Evolutionary conservation across 2,888 invertebrate genomes (phyloP).

Genomic region (Dastarcus helophoroides): DNA sequence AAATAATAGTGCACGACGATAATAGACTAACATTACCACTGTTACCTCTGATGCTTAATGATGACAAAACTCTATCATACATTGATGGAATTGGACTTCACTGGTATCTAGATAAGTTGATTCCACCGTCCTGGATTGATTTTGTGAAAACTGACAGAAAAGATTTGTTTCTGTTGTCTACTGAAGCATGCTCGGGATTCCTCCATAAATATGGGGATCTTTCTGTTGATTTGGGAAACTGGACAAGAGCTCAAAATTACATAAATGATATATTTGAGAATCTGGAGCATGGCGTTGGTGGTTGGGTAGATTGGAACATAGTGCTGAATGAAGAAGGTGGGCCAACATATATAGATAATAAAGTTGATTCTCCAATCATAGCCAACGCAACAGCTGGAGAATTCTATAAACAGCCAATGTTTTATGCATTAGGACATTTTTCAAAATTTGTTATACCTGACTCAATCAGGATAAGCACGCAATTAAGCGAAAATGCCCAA

Average conservation of each 20-base stretch:
- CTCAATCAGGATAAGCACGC: conserved; percentile 37
- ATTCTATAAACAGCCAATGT: too few species aligned
- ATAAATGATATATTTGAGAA: conserved; percentile 54
- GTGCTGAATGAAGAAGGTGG: conserved; percentile 62
- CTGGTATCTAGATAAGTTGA: conserved; percentile 63
- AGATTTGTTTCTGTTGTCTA: conserved; percentile 36
- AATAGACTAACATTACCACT: too few species aligned
- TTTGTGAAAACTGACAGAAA: conserved; percentile 32
- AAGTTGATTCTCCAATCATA: conserved; percentile 69
- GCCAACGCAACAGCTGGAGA: conserved; percentile 45
- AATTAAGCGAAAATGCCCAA: conserved; percentile 25
- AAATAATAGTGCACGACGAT: too few species aligned
- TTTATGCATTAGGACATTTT: conserved; percentile 72
- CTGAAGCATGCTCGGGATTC: conserved; percentile 56
- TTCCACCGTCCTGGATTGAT: conserved; percentile 47
- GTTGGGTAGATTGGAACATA: conserved; percentile 90
- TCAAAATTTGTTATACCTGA: conserved; percentile 51
- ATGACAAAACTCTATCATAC: conserved; percentile 42
- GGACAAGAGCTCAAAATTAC: conserved; percentile 43
- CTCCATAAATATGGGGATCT: too few species aligned
- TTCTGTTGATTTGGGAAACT: conserved; percentile 46
- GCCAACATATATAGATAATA: conserved; percentile 69
- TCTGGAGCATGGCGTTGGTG: conserved; percentile 58
- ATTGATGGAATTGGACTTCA: conserved; percentile 71
- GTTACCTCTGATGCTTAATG: too few species aligned